phyloP scores from a whole-genome alignment of 2,113 vertebrate genomes.

The Callipepla californica region DNA sequence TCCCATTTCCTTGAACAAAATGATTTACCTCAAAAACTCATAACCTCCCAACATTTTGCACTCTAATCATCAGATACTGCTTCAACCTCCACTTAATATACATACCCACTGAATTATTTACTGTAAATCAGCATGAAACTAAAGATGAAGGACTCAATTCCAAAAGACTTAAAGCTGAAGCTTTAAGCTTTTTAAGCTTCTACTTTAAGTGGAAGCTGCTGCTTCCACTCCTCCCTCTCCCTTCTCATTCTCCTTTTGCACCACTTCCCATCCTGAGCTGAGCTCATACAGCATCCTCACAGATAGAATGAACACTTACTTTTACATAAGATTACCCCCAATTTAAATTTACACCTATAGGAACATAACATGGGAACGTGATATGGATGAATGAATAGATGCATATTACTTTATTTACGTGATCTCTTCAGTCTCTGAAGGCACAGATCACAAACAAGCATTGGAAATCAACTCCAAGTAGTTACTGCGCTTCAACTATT shows the following conservation, averaged over 20 bases:
- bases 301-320: neutral
- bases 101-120: neutral
- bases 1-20: neutral
- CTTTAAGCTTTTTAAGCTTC: too few relatives aligned
- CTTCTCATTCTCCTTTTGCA: neutral
- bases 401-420: neutral
- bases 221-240: neutral
- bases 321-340: neutral
- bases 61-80: neutral
- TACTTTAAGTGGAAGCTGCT: neutral
- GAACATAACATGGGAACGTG: accelerated
- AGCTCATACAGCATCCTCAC: neutral
- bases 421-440: neutral
- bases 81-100: neutral
- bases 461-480: neutral
- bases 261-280: accelerated
- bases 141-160: neutral
- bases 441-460: neutral
- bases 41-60: neutral
- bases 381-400: neutral
- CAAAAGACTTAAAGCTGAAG: neutral
- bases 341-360: neutral
- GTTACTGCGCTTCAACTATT: neutral
- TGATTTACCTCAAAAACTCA: neutral
- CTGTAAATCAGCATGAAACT: neutral